A percentile compares a stretch with the other conserved stretches of the same genome.
phyloP scores from a whole-genome alignment of 2,888 invertebrate genomes.

The Thereva unica region DNA sequence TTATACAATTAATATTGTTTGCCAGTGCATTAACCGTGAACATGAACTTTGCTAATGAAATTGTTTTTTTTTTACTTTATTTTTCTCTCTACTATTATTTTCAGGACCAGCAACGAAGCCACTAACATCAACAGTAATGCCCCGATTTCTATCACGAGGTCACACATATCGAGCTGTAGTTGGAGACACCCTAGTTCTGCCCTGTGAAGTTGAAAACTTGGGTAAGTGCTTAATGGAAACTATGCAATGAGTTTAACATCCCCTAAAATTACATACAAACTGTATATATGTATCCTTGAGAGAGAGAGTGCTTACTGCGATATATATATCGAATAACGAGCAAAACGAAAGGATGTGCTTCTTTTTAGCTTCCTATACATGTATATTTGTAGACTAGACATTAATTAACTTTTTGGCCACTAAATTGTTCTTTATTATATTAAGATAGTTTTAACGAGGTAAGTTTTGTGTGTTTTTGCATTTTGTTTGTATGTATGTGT shows the following conservation, averaged over 20 bases:
- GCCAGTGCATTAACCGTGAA: background rate
- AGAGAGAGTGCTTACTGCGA: no score
- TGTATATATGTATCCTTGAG: background rate
- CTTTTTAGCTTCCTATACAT: no score
- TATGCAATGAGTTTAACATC: background rate
- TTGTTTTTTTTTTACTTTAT: constrained; percentile 7
- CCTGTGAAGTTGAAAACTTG: constrained; percentile 79
- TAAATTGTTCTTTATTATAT: no score
- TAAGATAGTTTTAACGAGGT: no score
- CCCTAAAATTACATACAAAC: background rate
- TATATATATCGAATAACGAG: no score
- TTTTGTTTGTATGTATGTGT: no score
- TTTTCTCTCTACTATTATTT: constrained; percentile 12
- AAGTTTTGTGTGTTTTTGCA: no score
- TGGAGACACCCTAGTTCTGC: constrained; percentile 76
- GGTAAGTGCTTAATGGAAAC: constrained; percentile 62
- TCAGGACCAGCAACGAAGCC: constrained; percentile 52
- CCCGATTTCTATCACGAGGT: constrained; percentile 73
- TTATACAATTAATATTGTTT: no score
- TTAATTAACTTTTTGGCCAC: no score
- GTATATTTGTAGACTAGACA: no score
- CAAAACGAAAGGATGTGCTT: no score
- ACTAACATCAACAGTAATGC: constrained; percentile 53
- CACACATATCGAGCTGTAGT: constrained; percentile 78
- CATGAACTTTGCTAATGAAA: background rate